Evolutionary conservation across 2,888 invertebrate species (phyloP).

Genomic region (Dryomyza anilis): DNA sequence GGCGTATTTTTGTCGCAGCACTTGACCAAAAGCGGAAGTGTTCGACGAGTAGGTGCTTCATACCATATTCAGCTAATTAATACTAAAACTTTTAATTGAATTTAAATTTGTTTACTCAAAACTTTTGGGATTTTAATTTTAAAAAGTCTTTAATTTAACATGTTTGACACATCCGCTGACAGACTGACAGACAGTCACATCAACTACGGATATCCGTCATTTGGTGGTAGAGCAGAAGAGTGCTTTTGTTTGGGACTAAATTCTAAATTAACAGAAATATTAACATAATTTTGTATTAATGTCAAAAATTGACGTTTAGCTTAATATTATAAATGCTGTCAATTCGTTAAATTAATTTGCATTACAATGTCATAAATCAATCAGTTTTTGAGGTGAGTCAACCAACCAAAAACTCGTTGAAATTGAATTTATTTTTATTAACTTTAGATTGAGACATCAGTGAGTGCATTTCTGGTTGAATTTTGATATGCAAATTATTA

Average conservation of each 20-base stretch:
- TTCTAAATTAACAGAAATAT: not conserved
- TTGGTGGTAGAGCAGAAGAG: not conserved
- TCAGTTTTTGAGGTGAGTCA: no score
- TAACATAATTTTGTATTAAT: not conserved
- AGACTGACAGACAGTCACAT: not conserved
- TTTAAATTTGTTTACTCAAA: no score
- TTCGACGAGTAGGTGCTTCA: no score
- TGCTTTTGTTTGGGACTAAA: not conserved
- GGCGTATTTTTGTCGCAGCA: not conserved
- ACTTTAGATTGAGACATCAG: no score
- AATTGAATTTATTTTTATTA: no score
- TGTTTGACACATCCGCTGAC: not conserved
- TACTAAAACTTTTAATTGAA: no score
- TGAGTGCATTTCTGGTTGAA: no score
- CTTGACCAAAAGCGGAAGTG: not conserved
- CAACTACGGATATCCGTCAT: constrained; percentile 13
- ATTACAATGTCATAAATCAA: not conserved
- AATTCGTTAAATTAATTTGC: not conserved
- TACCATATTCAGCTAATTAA: no score
- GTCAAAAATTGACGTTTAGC: not conserved
- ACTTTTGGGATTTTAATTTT: no score
- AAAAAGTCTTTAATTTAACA: not conserved
- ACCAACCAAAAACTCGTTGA: no score
- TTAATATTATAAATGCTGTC: no score
- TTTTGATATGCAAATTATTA: no score